Conservation (phyloP, 2,797 vertebrate species). For the Lithobates sylvaticus region DNA sequence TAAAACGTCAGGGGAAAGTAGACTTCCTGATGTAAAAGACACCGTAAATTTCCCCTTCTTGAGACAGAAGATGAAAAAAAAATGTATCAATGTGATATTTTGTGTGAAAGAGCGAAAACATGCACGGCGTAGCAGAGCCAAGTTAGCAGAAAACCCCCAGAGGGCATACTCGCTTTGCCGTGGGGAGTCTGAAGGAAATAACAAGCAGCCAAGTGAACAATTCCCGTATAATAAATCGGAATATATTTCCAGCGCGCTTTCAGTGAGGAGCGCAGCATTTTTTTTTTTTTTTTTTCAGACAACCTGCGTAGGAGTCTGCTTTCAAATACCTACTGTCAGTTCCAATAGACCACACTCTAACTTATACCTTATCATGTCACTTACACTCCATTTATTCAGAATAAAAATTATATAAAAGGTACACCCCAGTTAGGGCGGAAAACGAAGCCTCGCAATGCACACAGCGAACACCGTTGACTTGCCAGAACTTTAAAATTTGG, state of each 20-base stretch:
- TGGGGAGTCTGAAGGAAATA: constrained; percentile 67
- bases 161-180: constrained; percentile 72
- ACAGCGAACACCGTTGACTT: background rate
- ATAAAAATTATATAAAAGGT: background rate
- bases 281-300: constrained; percentile 13
- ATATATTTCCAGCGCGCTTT: constrained; percentile 65
- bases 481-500: background rate
- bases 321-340: constrained; percentile 50
- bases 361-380: background rate
- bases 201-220: constrained; percentile 64
- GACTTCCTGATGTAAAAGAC: constrained; percentile 80
- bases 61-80: constrained; percentile 65
- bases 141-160: constrained; percentile 71
- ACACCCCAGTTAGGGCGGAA: background rate
- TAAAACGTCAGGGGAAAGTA: constrained; percentile 80
- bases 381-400: background rate
- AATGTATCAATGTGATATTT: constrained; percentile 71
- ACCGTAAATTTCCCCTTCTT: constrained; percentile 75
- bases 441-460: background rate
- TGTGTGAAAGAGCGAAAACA: constrained; percentile 65
- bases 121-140: constrained; percentile 62
- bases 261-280: constrained; percentile 55
- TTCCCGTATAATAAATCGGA: constrained; percentile 63
- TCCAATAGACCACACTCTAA: background rate
- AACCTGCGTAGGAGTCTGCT: constrained; percentile 6